phyloP scores from a whole-genome alignment of 2,797 vertebrate genomes.

The Menidia menidia region DNA sequence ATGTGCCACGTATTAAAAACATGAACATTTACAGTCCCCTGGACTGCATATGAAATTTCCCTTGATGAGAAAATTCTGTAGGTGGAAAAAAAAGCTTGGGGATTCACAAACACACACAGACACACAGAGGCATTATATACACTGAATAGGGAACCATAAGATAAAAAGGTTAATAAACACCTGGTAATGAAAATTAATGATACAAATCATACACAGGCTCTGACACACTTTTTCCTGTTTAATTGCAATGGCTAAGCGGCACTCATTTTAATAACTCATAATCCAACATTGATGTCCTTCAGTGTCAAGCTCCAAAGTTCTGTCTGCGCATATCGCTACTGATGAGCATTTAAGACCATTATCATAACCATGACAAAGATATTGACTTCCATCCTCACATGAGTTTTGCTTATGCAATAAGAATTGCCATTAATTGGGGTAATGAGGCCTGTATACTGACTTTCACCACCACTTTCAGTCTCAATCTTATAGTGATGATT shows the following conservation, averaged over 20 bases:
- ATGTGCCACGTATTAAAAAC: constrained; percentile 74
- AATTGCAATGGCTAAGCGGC: constrained; percentile 69
- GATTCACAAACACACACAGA: constrained; percentile 37
- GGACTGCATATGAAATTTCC: constrained; percentile 63
- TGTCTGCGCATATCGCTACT: constrained; percentile 53
- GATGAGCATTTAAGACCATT: constrained; percentile 72
- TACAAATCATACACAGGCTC: constrained; percentile 74
- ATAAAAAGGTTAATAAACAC: constrained; percentile 78
- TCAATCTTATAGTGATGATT: constrained; percentile 76
- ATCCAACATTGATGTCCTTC: constrained; percentile 74
- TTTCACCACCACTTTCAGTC: constrained; percentile 71
- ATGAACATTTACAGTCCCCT: constrained; percentile 76
- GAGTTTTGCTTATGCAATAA: constrained; percentile 80
- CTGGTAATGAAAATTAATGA: constrained; percentile 80
- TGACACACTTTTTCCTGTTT: constrained; percentile 76
- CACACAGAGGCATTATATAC: constrained; percentile 28
- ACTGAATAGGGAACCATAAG: constrained; percentile 33
- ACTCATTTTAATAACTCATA: constrained; percentile 75
- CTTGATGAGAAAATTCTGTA: constrained; percentile 51
- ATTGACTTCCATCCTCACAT: constrained; percentile 74
- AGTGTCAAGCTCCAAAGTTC: constrained; percentile 67
- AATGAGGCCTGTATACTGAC: constrained; percentile 75
- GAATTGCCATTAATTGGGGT: constrained; percentile 78
- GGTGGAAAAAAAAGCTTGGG: constrained; percentile 40
- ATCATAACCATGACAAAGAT: constrained; percentile 77